Evolutionary conservation across 2,797 vertebrate genomes (phyloP), one percentile per base, ranked within the genome.

Genomic region (Adrianichthys oophorus): DNA sequence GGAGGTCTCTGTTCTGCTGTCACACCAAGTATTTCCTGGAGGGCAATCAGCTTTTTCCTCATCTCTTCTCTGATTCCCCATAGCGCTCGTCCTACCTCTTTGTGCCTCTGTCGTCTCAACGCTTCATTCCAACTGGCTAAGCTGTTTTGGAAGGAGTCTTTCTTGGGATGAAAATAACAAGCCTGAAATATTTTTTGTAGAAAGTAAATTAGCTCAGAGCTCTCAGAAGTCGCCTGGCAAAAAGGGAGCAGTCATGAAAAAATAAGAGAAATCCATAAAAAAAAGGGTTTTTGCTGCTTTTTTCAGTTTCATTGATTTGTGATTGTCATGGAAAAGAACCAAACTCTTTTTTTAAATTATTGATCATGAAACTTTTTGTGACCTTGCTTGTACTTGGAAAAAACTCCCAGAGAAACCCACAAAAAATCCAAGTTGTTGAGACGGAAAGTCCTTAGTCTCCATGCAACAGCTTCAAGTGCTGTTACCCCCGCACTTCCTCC

Each of bases 1-100:
- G 90, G 89, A 90, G 91, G 91, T 92, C 90, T 90, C 83, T 77
- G 85, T 85, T 47, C 45, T 84, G 77, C 79, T 84, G 90, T 92
- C 88, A 85, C 87, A 89, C 85, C 82, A 76, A 78, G 84, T 85
- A 74, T 86, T 91, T 93, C 89, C 90, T 89, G 89, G 87, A 92
- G 90, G 85, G 86, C 87, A 89, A 89, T 92, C 84, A 85, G 83
- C 80, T 79, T 84, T 80, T 76, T 71, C 65, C 79, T 72, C 75
- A 46, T 72, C 74, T 69, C 77, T 49, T 73, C 66, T 70, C 70
- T 51, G 71, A 72, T 71, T 74, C 71, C 26, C 51, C 61, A 24
- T 14, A 40, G 62, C 47, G 32, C 70, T 70, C 58, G 40, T 69
- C 56, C 78, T 69, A 65, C 66, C 77, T 84, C 70, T 73, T 79